A percentile compares a stretch with the other conserved stretches of the same genome.
Evolutionary conservation across 2,888 invertebrate genomes (phyloP).

Genomic region (Itoplectis maculator): DNA sequence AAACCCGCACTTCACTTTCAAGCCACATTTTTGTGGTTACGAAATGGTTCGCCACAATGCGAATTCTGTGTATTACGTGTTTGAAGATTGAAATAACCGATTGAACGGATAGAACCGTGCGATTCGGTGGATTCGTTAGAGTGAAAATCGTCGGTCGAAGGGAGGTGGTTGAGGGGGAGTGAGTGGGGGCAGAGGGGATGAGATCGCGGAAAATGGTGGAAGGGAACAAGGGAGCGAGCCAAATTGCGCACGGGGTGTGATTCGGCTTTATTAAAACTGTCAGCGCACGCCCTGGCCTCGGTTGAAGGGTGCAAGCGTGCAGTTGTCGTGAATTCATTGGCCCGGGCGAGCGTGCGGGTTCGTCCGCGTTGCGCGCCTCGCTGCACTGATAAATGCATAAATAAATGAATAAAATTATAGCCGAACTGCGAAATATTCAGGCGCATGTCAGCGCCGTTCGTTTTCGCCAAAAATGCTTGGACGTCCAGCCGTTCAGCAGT

Average conservation of each 20-base stretch:
- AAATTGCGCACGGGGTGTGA: slow-evolving; percentile 68
- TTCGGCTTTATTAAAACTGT: slow-evolving; percentile 75
- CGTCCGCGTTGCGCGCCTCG: slow-evolving; percentile 32
- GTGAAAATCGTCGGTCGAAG: slow-evolving; percentile 16
- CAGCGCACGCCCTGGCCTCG: slow-evolving; percentile 61
- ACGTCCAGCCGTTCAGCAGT: slow-evolving; percentile 7
- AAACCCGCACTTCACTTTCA: background rate
- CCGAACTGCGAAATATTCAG: slow-evolving; percentile 57
- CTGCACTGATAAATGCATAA: slow-evolving; percentile 70
- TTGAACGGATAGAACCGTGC: slow-evolving; percentile 15
- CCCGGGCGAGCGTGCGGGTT: background rate
- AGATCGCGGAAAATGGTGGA: slow-evolving; percentile 45
- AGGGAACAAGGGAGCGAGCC: slow-evolving; percentile 45
- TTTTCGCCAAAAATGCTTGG: slow-evolving; percentile 4
- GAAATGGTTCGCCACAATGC: background rate
- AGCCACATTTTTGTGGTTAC: background rate
- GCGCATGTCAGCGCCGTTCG: background rate
- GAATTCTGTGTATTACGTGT: background rate
- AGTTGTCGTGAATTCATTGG: slow-evolving; percentile 74
- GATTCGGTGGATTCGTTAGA: slow-evolving; percentile 1
- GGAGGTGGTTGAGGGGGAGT: slow-evolving; percentile 42
- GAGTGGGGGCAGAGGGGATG: background rate
- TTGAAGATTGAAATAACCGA: slow-evolving; percentile 24
- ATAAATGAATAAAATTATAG: slow-evolving; percentile 72
- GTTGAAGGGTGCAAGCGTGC: slow-evolving; percentile 71